phyloP scores from a whole-genome alignment of 92 coral and sea anemone genomes.

The Paragorgia papillata region DNA sequence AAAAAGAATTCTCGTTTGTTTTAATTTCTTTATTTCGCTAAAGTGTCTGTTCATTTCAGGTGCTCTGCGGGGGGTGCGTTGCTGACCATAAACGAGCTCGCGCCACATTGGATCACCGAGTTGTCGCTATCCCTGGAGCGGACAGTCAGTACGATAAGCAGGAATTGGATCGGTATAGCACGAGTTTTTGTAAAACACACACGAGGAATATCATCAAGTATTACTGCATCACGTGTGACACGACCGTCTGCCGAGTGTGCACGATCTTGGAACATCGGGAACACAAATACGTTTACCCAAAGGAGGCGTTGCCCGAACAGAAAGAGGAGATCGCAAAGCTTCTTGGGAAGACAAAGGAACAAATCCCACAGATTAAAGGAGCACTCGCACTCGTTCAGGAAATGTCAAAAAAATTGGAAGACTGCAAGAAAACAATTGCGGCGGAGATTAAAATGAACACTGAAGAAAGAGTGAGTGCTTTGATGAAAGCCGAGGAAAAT shows the following conservation, averaged over 20 bases:
- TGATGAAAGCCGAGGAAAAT: constrained; percentile 74
- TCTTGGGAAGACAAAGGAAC: constrained; percentile 76
- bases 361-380: constrained; percentile 81
- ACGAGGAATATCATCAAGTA: constrained; percentile 98
- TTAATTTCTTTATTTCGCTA: too few species aligned
- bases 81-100: constrained; percentile 98
- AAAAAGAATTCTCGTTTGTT: too few species aligned
- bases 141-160: constrained; percentile 66
- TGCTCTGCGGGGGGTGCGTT: constrained; percentile 85
- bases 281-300: constrained; percentile 92
- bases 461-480: constrained; percentile 71
- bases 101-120: constrained; percentile 87
- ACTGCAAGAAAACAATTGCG: constrained; percentile 78
- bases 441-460: constrained; percentile 84
- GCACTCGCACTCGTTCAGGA: constrained; percentile 78
- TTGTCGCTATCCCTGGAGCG: constrained; percentile 66
- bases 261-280: constrained; percentile 96
- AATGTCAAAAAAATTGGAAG: constrained; percentile 84
- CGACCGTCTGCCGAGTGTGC: constrained; percentile 96
- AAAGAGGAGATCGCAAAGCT: constrained; percentile 77
- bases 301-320: constrained; percentile 87
- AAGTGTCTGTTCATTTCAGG: too few species aligned
- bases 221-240: constrained; percentile 93
- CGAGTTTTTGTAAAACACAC: constrained; percentile 90
- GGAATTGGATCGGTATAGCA: constrained; percentile 84